A percentile compares a stretch with the other conserved stretches of the same genome.
These are phyloP conservation scores for Tauraco erythrolophus DNA, from an alignment of 2,113 vertebrate genomes.

Conservation along the genomic window DNA sequence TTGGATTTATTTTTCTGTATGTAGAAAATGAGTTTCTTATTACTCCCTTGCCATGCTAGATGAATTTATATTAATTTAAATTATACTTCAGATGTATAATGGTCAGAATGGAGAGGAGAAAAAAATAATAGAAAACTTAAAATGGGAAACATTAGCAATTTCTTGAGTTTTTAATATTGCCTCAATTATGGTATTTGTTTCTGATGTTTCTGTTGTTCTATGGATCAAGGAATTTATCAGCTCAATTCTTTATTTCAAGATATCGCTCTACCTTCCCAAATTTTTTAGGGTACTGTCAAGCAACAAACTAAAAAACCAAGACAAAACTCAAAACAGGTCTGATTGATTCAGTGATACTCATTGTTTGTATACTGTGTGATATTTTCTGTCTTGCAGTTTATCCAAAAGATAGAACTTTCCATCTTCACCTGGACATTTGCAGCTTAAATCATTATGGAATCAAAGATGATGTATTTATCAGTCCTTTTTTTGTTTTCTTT, in stretches of 20 bases:
- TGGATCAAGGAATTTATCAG: neutral
- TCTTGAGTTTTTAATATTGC: neutral
- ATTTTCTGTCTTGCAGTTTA: neutral
- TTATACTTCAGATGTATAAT: neutral
- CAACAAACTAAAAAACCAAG: neutral
- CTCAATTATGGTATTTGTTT: neutral
- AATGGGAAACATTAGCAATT: neutral
- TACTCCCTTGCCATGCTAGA: neutral
- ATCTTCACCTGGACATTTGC: neutral
- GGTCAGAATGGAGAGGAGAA: neutral
- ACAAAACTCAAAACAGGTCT: neutral
- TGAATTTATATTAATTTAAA: constrained; percentile 29
- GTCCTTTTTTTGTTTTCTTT: neutral
- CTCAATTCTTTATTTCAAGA: neutral
- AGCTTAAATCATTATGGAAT: neutral
- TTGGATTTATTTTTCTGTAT: constrained; percentile 38
- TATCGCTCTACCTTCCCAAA: neutral
- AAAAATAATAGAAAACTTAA: neutral
- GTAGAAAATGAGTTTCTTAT: constrained; percentile 37
- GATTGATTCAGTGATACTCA: neutral
- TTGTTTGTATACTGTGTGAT: neutral
- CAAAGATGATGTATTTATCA: neutral
- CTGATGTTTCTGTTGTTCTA: neutral
- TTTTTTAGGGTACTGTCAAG: neutral
- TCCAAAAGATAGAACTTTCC: neutral